A percentile compares a stretch with the other conserved stretches of the same genome.
These are phyloP conservation scores for Protonemura montana DNA, from an alignment of 2,888 invertebrate genomes.

Conservation along the genomic window DNA sequence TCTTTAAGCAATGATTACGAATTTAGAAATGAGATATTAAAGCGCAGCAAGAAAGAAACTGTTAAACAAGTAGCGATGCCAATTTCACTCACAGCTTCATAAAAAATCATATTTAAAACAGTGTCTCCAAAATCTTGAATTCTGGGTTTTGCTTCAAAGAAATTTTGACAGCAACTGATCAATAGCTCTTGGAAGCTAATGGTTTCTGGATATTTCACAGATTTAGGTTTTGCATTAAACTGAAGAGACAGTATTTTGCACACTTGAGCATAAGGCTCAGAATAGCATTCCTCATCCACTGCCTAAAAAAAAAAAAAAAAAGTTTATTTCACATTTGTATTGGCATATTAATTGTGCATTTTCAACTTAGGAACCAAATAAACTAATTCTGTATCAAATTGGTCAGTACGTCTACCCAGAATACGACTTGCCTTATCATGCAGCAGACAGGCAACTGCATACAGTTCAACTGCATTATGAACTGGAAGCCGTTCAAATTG, in stretches of 20 bases:
- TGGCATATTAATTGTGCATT: no score
- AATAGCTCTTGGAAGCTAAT: conserved; percentile 23
- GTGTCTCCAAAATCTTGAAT: not conserved
- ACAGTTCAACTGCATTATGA: not conserved
- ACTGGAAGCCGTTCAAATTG: not conserved
- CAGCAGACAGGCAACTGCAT: not conserved
- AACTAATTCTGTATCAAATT: no score
- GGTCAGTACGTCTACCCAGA: no score
- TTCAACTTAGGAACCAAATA: no score
- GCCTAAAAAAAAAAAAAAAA: not conserved
- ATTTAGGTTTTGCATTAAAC: not conserved
- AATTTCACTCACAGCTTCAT: not conserved
- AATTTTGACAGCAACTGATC: not conserved
- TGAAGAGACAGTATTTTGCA: not conserved
- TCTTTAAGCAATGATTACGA: not conserved
- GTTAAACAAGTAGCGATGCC: no score
- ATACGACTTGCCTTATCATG: not conserved
- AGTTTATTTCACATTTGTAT: no score
- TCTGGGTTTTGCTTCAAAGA: conserved; percentile 1
- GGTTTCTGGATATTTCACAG: not conserved
- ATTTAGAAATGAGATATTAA: no score
- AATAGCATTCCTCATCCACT: not conserved
- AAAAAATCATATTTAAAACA: not conserved
- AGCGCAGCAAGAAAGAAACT: no score
- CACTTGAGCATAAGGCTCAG: not conserved